Evolutionary conservation across 2,797 vertebrate genomes (phyloP).

Genomic region (Sciurus carolinensis): DNA sequence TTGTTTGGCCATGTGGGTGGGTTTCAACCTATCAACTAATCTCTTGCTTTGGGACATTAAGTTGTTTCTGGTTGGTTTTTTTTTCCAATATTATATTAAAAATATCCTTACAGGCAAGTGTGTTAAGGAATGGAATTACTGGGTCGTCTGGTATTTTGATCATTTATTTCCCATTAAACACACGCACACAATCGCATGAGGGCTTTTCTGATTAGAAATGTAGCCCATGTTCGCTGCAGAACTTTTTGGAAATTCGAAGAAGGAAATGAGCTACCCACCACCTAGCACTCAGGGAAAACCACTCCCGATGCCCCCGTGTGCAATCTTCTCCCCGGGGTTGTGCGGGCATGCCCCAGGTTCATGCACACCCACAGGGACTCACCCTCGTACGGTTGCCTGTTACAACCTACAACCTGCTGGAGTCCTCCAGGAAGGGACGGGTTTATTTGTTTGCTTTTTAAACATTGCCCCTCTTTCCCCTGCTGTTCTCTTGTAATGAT

Average conservation of each 20-base stretch:
- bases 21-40: conserved; percentile 52
- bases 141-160: conserved; percentile 75
- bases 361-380: too few relatives aligned
- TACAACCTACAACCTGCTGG: background rate
- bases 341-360: fast-evolving
- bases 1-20: background rate
- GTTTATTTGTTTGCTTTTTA: background rate
- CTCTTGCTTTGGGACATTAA: conserved; percentile 29
- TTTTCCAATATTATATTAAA: conserved; percentile 54
- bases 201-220: conserved; percentile 67
- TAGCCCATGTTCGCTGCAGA: conserved; percentile 59
- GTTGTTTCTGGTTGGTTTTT: conserved; percentile 35
- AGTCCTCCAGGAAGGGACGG: background rate
- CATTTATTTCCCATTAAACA: conserved; percentile 73
- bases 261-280: conserved; percentile 24
- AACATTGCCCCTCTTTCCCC: background rate
- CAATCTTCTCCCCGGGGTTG: background rate
- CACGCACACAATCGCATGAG: background rate
- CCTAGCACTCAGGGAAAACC: background rate
- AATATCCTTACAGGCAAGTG: conserved; percentile 19
- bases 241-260: conserved; percentile 64
- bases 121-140: conserved; percentile 64
- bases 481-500: background rate
- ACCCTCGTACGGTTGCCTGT: fast-evolving
- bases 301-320: background rate